A percentile compares a stretch with the other conserved stretches of the same genome.
These are phyloP conservation scores for Sussaba pulchella DNA, from an alignment of 2,888 invertebrate genomes.

Conservation along the genomic window DNA sequence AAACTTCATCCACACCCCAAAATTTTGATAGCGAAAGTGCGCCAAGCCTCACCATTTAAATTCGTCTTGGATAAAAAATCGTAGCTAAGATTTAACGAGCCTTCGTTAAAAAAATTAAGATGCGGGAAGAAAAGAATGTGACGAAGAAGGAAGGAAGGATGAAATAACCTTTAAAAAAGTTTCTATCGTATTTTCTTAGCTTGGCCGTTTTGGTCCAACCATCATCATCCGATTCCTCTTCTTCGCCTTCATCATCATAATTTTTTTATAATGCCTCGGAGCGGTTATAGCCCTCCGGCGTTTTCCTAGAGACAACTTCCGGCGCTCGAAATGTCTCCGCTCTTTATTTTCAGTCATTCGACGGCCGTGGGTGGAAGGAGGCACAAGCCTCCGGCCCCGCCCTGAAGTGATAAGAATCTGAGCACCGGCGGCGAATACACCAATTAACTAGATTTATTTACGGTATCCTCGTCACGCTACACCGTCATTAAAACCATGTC, in stretches of 20 bases:
- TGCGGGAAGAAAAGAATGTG: slow-evolving; percentile 67
- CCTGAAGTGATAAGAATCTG: slow-evolving; percentile 44
- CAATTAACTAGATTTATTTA: slow-evolving; percentile 57
- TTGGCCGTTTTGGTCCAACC: neutral
- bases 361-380: neutral
- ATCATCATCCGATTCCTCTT: neutral
- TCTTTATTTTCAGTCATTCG: neutral
- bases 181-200: neutral
- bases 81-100: too few relatives aligned
- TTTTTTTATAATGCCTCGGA: neutral
- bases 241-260: neutral
- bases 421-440: slow-evolving; percentile 38
- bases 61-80: too few relatives aligned
- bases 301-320: neutral
- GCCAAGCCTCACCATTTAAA: too few relatives aligned
- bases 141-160: neutral
- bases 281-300: neutral
- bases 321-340: neutral
- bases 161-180: too few relatives aligned
- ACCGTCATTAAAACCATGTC: slow-evolving; percentile 60
- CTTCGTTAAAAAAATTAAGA: too few relatives aligned
- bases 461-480: slow-evolving; percentile 55
- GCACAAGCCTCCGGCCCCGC: neutral
- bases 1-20: too few relatives aligned
- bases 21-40: too few relatives aligned